Conservation (phyloP, 2,797 vertebrate genomes). For the Typhlichthys subterraneus region DNA sequence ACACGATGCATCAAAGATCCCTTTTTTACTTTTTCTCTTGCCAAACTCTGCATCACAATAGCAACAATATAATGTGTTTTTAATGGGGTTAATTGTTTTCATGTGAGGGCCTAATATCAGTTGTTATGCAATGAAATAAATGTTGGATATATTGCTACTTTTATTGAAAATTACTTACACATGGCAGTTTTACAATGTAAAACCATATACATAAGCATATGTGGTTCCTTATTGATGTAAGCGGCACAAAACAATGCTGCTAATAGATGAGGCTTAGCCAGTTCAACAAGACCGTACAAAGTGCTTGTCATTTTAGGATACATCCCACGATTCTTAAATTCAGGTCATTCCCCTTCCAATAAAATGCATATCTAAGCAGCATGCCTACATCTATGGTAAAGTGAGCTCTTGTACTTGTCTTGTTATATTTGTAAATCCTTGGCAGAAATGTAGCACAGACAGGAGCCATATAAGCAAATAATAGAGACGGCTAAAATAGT, state of each 20-base stretch:
- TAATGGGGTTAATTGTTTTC: slow-evolving; percentile 64
- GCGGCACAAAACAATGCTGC: slow-evolving; percentile 51
- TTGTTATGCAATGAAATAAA: slow-evolving; percentile 50
- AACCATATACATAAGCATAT: slow-evolving; percentile 43
- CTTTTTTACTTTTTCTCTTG: slow-evolving; percentile 33
- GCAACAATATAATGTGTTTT: slow-evolving; percentile 36
- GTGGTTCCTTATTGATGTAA: slow-evolving; percentile 46
- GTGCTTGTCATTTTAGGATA: slow-evolving; percentile 52
- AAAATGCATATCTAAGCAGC: slow-evolving; percentile 43
- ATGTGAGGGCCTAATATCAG: slow-evolving; percentile 48
- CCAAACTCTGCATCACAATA: slow-evolving; percentile 36
- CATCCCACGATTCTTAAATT: slow-evolving; percentile 52
- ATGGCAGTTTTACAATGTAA: slow-evolving; percentile 60
- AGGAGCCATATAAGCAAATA: slow-evolving; percentile 43
- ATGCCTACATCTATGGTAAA: slow-evolving; percentile 55
- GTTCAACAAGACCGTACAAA: slow-evolving; percentile 50
- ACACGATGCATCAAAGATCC: slow-evolving; percentile 41
- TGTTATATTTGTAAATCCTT: slow-evolving; percentile 39
- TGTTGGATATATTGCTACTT: slow-evolving; percentile 47
- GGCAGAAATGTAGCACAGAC: slow-evolving; percentile 40
- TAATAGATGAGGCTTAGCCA: slow-evolving; percentile 53
- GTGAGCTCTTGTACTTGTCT: slow-evolving; percentile 29
- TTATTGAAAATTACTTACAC: slow-evolving; percentile 62
- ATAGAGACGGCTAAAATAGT: slow-evolving; percentile 47
- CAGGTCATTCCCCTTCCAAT: slow-evolving; percentile 37